A percentile compares a stretch with the other conserved stretches of the same genome.
phyloP scores from a whole-genome alignment of 92 coral and sea anemone genomes.

The Isaurus tuberculatus region DNA sequence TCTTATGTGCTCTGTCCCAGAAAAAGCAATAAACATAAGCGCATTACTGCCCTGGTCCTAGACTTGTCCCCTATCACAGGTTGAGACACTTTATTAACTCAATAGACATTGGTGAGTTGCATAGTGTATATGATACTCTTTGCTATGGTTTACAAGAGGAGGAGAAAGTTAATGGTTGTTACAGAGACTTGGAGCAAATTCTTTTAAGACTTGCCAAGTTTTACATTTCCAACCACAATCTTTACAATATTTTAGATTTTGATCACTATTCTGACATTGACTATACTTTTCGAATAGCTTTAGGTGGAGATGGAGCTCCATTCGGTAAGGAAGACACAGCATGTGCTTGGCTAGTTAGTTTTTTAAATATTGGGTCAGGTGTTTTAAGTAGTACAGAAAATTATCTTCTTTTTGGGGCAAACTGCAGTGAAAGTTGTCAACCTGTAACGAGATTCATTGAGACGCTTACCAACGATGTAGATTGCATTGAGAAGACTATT shows the following conservation, averaged over 20 bases:
- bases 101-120: slow-evolving; percentile 8
- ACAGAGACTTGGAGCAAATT: neutral
- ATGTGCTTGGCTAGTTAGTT: slow-evolving; percentile 55
- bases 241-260: slow-evolving; percentile 3
- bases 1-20: neutral
- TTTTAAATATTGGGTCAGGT: slow-evolving; percentile 54
- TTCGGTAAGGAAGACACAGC: slow-evolving; percentile 58
- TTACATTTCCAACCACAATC: neutral
- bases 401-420: slow-evolving; percentile 62
- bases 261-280: neutral
- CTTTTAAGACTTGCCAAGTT: slow-evolving; percentile 1
- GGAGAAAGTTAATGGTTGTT: slow-evolving; percentile 1
- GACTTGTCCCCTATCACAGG: slow-evolving; percentile 18
- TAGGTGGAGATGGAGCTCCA: slow-evolving; percentile 75
- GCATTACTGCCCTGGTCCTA: neutral
- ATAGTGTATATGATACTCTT: slow-evolving; percentile 4
- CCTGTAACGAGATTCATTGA: slow-evolving; percentile 50
- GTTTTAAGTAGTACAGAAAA: slow-evolving; percentile 59
- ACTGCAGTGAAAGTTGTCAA: slow-evolving; percentile 54
- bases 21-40: slow-evolving; percentile 3
- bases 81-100: neutral
- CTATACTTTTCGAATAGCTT: neutral
- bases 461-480: slow-evolving; percentile 24
- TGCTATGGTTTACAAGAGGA: slow-evolving; percentile 6
- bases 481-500: slow-evolving; percentile 25